phyloP scores from a whole-genome alignment of 2,113 vertebrate species.

The Gymnarchus niloticus region DNA sequence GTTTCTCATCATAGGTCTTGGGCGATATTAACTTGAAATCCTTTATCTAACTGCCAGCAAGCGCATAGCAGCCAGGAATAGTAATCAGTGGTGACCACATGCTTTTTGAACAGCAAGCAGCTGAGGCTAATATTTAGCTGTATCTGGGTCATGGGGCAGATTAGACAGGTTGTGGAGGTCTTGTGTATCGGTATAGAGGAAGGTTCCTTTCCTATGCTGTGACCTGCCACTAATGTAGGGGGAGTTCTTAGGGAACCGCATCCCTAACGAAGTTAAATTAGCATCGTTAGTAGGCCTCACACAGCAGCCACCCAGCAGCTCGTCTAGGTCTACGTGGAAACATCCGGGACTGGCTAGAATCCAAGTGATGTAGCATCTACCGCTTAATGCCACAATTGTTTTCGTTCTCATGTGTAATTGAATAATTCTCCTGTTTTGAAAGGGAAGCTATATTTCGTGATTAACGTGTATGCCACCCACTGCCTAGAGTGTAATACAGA shows the following conservation, averaged over 20 bases:
- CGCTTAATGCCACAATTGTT: not conserved
- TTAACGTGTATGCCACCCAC: not conserved
- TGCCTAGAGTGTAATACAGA: not conserved
- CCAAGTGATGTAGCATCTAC: not conserved
- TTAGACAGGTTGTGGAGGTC: no score
- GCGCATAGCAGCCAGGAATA: not conserved
- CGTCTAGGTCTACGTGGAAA: not conserved
- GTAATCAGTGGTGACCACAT: not conserved
- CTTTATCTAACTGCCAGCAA: not conserved
- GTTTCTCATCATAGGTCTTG: not conserved
- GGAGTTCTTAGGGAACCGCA: not conserved
- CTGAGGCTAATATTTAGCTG: not conserved
- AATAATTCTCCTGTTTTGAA: not conserved
- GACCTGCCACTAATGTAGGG: not conserved
- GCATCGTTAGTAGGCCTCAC: not conserved
- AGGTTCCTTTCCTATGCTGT: not conserved
- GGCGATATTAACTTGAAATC: not conserved
- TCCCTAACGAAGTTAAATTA: not conserved
- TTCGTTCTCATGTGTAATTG: not conserved
- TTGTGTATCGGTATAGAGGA: not conserved
- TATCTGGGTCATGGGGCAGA: not conserved
- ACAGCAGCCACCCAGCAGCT: not conserved
- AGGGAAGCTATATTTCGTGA: not conserved
- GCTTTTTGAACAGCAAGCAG: not conserved
- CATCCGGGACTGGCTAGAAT: not conserved